A percentile compares a stretch with the other conserved stretches of the same genome.
Evolutionary conservation across 2,113 vertebrate species (phyloP).

Genomic region (Dascyllus trimaculatus): DNA sequence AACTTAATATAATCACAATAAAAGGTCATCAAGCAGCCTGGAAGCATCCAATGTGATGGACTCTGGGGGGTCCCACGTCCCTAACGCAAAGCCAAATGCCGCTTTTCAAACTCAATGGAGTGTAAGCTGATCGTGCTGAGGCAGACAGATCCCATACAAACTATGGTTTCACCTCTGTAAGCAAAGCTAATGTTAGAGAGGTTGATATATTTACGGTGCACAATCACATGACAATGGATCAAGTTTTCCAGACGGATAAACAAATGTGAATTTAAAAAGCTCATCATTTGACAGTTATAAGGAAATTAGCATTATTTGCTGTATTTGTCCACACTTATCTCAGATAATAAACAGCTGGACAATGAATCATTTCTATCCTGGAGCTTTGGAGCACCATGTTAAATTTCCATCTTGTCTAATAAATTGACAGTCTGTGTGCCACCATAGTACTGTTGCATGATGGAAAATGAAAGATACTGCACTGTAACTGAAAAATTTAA

Average conservation of each 20-base stretch:
- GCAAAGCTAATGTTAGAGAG: constrained; percentile 83
- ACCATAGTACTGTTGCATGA: no score
- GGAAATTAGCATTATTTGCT: not conserved
- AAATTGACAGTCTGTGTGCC: not conserved
- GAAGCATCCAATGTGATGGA: constrained; percentile 67
- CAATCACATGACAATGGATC: constrained; percentile 52
- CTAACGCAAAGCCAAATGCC: constrained; percentile 83
- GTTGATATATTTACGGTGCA: constrained; percentile 69
- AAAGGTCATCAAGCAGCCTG: constrained; percentile 36
- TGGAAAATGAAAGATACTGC: not conserved
- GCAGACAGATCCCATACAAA: constrained; percentile 85
- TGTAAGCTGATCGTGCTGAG: constrained; percentile 87
- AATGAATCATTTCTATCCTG: no score
- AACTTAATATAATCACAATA: constrained; percentile 16
- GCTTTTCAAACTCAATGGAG: constrained; percentile 83
- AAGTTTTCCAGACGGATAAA: not conserved
- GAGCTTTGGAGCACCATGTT: no score
- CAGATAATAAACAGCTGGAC: no score
- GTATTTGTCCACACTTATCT: not conserved
- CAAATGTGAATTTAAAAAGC: not conserved
- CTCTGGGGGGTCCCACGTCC: constrained; percentile 62
- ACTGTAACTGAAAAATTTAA: not conserved
- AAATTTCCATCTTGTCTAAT: not conserved
- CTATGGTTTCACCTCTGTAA: constrained; percentile 83
- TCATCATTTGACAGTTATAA: not conserved